Conservation (phyloP, 2,888 invertebrate species). For the Oxytorus armatus region DNA sequence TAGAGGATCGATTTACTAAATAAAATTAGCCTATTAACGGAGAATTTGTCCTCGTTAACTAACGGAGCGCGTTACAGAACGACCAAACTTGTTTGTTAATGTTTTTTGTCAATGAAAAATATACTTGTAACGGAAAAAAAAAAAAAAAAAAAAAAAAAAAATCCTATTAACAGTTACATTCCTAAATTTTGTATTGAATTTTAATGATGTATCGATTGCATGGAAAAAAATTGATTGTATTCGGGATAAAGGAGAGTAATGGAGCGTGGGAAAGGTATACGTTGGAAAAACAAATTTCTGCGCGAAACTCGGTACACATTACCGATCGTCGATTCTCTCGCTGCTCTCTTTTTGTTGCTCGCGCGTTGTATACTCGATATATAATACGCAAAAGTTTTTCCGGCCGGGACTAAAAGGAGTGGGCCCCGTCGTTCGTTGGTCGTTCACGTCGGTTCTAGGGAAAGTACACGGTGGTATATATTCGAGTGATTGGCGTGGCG, state of each 20-base stretch:
- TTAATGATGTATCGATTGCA: too few species aligned
- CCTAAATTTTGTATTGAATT: too few species aligned
- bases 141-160: too few species aligned
- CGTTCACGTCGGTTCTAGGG: conserved; percentile 71
- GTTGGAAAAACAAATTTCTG: background rate
- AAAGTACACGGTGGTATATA: conserved; percentile 82
- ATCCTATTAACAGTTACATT: too few species aligned
- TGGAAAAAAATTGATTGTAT: too few species aligned
- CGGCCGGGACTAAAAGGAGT: conserved; percentile 62
- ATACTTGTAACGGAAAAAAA: too few species aligned
- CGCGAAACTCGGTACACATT: conserved; percentile 10
- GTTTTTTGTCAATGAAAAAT: too few species aligned
- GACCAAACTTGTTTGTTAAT: too few species aligned
- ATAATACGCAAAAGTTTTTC: conserved; percentile 62
- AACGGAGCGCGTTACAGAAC: too few species aligned
- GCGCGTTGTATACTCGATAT: conserved; percentile 11
- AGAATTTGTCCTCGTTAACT: too few species aligned
- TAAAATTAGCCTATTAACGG: too few species aligned
- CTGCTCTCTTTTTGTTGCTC: conserved; percentile 9
- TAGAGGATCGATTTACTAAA: too few species aligned
- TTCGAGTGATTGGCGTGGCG: conserved; percentile 80
- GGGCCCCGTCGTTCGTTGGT: conserved; percentile 59
- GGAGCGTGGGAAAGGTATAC: conserved; percentile 15
- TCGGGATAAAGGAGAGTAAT: background rate
- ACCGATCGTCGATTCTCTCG: conserved; percentile 4